Conservation (phyloP, 2,888 invertebrate species). For the Leptura quadrifasciata region DNA sequence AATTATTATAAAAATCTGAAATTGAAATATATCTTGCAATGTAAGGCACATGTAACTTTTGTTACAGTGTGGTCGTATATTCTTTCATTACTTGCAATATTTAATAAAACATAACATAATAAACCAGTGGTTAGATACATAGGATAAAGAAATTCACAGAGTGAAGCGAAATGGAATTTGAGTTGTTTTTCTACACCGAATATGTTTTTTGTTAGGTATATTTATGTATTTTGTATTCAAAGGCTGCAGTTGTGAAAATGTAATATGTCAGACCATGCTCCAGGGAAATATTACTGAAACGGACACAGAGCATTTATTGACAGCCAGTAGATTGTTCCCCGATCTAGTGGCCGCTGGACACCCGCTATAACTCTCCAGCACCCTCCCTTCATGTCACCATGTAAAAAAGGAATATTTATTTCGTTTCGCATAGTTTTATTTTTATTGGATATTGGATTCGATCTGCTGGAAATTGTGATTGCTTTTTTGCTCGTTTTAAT, state of each 20-base stretch:
- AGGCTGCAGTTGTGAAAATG: conserved; percentile 69
- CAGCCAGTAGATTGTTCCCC: conserved; percentile 73
- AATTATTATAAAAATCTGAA: too few species aligned
- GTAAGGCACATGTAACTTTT: too few species aligned
- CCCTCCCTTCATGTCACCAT: conserved; percentile 63
- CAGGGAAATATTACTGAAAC: conserved; percentile 73
- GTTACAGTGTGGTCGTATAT: too few species aligned
- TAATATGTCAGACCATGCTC: conserved; percentile 71
- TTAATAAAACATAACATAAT: too few species aligned
- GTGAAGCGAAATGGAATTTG: too few species aligned
- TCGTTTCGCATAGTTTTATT: conserved; percentile 71
- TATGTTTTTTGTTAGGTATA: conserved; percentile 18
- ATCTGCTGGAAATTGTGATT: conserved; percentile 67
- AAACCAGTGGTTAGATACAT: too few species aligned
- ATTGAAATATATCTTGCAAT: too few species aligned
- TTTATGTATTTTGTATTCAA: conserved; percentile 66
- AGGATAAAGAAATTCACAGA: too few species aligned
- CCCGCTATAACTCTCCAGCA: conserved; percentile 72
- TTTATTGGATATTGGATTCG: conserved; percentile 71
- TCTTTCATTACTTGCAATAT: too few species aligned
- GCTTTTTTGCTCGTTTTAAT: conserved; percentile 65
- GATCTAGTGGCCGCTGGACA: conserved; percentile 72
- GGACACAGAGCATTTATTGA: conserved; percentile 72
- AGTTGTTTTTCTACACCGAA: background rate
- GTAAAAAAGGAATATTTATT: conserved; percentile 70